Base-by-base conservation (phyloP, 2,113 vertebrate genomes). In the Apodemus speciosus region DNA sequence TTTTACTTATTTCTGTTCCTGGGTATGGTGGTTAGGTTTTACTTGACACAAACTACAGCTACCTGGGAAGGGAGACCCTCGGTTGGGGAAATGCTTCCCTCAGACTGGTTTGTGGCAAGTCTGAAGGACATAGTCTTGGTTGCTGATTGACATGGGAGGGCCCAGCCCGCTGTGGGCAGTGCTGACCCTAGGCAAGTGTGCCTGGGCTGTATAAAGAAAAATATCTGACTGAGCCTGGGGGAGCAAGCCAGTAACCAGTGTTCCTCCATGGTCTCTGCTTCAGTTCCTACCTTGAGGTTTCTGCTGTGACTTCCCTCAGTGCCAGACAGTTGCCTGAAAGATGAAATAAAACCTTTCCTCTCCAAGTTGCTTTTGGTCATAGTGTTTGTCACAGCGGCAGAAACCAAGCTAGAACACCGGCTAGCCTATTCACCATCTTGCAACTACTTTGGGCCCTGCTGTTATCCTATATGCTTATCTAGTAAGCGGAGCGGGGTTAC, bases 361-460 rank as follows among this genome's bases (percentile, higher is more conserved):
- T 69, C 68, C 68, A 69, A 40, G 76, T 79, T 53, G 32, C 32
- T 53, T 53, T 53, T 23, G 32, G 76, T 53, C 49, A 79, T 79
- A 9, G 30, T 53, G 49, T 53, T 35, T 53, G 75, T 35, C 32
- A 77, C 49, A 51, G 30, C 75, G 35, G 51, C 30, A 35, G 46
- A 51, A 77, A 35, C 75, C 75, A 77, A 35, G 11, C 75, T 53
- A 77, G 30, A 53, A 53, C 75, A 53, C 46, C 93, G 35, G 38
- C 46, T 92, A 68, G 83, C 85, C 56, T 93, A 79, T 51, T 75
- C 72, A 64, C 43, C 66, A 88, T 43, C 71, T 30, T 84, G 77
- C 51, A 86, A 84, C 21, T 83, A 18, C 43, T 91, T 68, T 49
- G 53, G 35, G 38, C 62, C 85, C 60, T 89, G 53, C 69, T 84